Percentiles rank a stretch among this genome's conserved stretches.
phyloP scores from a whole-genome alignment of 1,140 invertebrate genomes.

The Augochlora pura region DNA sequence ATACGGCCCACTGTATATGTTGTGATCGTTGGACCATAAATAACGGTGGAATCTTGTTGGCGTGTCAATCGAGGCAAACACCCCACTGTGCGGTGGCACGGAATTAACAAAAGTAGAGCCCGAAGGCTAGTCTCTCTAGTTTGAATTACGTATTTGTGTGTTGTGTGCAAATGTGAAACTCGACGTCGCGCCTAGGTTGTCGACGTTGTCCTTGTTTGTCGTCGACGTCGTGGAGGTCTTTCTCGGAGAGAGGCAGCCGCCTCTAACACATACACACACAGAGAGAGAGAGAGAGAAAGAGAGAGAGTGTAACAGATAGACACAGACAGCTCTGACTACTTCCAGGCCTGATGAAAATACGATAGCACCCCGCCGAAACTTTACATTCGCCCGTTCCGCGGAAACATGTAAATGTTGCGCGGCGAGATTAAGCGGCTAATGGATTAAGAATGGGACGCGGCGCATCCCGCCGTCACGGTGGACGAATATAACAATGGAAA shows the following conservation, averaged over 20 bases:
- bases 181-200: constrained; percentile 23
- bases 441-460: constrained; percentile 49
- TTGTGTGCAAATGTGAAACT: constrained; percentile 58
- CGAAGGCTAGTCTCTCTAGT: constrained; percentile 28
- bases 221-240: neutral
- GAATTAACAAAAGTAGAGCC: constrained; percentile 51
- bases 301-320: constrained; percentile 16
- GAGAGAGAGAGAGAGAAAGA: neutral
- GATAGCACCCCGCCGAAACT: constrained; percentile 25
- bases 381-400: constrained; percentile 29
- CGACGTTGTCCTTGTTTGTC: neutral
- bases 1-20: too few species aligned
- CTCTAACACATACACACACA: too few species aligned
- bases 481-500: constrained; percentile 23
- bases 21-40: too few species aligned
- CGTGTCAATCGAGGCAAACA: too few species aligned
- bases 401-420: constrained; percentile 61
- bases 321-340: constrained; percentile 42
- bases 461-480: neutral
- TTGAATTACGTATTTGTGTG: constrained; percentile 59
- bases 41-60: too few species aligned
- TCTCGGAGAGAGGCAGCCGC: neutral
- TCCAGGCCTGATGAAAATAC: constrained; percentile 56
- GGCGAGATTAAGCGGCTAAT: constrained; percentile 50
- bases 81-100: constrained; percentile 5